Evolutionary conservation across 2,888 invertebrate species (phyloP), one percentile per base, ranked within the genome.

Genomic region (Oligia latruncula): DNA sequence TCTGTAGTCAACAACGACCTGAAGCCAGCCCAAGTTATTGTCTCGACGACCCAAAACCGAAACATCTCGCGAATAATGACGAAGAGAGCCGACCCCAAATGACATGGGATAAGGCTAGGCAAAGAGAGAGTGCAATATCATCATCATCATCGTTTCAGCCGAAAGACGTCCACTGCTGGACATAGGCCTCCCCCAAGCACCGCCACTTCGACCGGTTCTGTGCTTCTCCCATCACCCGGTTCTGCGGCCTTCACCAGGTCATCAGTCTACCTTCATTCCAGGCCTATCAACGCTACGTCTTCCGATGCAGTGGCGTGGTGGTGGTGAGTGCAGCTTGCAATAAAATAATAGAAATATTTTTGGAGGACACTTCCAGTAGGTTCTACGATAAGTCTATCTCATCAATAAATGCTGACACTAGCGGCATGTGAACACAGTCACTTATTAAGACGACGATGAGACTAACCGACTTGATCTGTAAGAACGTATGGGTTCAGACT

Each of bases 331-430:
- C 20, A 40, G 35, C 11, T 65, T 23, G 65, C n/a, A 52, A 6
- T n/a, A 1, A 4, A 74, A 68, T n/a, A 3, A 29, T 17, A 52
- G 6, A 35, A 75, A 72, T 46, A 23, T 9, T 17, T 60, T 68
- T 55, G 1, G 23, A 43, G 13, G 77, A 5, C 87, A 67, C 79
- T 84, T 90, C 89, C 66, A 88, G 90, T 82, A n/a, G 13, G 1
- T 13, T 35, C 58, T 80, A 82, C 77, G 46, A 55, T 29, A 49
- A 77, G 77, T 74, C 65, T 52, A 58, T 83, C 82, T 91, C 92
- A 94, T 94, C 94, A 94, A 94, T 94, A 93, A 89, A 89, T 90
- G 94, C 94, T 94, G 94, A 94, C 93, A 90, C 81, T 77, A 88
- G 89, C 87, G 82, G 88, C 87, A 89, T 90, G 91, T 87, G 93